Percentiles rank a stretch among this genome's conserved stretches.
Conservation (phyloP, 2,797 vertebrate genomes). For the Euthynnus affinis region DNA sequence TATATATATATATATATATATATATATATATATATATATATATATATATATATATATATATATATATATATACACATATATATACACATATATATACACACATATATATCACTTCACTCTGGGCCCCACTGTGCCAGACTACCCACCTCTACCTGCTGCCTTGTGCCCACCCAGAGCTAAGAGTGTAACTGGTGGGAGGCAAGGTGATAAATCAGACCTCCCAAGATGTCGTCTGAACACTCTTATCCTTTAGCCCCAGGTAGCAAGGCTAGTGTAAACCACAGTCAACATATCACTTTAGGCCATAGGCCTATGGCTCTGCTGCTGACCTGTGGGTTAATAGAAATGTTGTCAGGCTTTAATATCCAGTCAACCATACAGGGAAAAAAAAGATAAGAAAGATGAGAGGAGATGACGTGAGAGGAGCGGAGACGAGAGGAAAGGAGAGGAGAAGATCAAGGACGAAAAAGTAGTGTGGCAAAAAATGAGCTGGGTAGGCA, state of each 20-base stretch:
- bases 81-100: too few relatives aligned
- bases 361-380: conserved; percentile 67
- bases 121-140: conserved; percentile 26
- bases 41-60: too few relatives aligned
- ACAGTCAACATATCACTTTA: conserved; percentile 69
- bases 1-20: too few relatives aligned
- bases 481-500: conserved; percentile 38
- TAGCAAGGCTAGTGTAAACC: conserved; percentile 71
- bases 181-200: conserved; percentile 40
- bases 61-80: too few relatives aligned
- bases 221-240: conserved; percentile 61
- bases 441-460: conserved; percentile 19
- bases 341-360: conserved; percentile 79
- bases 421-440: background rate
- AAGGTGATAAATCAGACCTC: conserved; percentile 72
- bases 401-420: background rate
- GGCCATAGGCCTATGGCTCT: conserved; percentile 60
- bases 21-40: too few relatives aligned
- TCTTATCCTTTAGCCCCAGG: conserved; percentile 71
- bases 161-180: conserved; percentile 43
- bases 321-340: conserved; percentile 82
- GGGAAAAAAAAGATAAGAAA: background rate
- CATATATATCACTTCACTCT: conserved; percentile 2
- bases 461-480: background rate
- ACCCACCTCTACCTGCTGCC: conserved; percentile 47